Percentiles rank a stretch among this genome's conserved stretches.
Evolutionary conservation across 2,113 vertebrate genomes (phyloP).

Genomic region (Turnix velox): DNA sequence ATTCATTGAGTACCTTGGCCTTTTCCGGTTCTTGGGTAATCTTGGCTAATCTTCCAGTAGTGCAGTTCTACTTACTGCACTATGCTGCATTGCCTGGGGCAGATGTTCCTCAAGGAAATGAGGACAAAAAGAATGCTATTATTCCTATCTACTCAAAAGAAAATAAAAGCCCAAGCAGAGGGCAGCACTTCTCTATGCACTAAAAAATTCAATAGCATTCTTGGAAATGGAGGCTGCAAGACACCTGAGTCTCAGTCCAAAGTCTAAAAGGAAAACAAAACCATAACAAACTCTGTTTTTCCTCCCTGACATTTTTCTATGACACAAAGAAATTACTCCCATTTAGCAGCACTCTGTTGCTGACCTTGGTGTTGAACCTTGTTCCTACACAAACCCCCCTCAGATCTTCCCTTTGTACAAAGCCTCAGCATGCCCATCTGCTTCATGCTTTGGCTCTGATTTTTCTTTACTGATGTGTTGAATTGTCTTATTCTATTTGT

Average conservation of each 20-base stretch:
- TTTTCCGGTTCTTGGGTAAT: too few species aligned
- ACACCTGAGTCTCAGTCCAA: background rate
- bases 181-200: background rate
- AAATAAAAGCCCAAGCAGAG: background rate
- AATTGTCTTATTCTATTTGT: background rate
- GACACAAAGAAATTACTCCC: background rate
- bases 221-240: background rate
- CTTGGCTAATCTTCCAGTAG: background rate
- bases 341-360: background rate
- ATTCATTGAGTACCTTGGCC: too few species aligned
- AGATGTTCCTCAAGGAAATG: background rate
- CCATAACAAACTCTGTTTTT: background rate
- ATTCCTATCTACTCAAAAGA: background rate
- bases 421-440: background rate
- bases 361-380: background rate
- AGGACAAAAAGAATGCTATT: background rate
- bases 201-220: background rate
- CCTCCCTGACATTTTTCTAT: background rate
- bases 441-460: background rate
- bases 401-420: background rate
- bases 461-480: background rate
- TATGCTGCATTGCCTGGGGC: too few species aligned
- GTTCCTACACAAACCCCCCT: background rate
- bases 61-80: background rate
- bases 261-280: conserved; percentile 4